Conservation (phyloP, 2,113 vertebrate genomes). For the Syngnathoides biaculeatus region DNA sequence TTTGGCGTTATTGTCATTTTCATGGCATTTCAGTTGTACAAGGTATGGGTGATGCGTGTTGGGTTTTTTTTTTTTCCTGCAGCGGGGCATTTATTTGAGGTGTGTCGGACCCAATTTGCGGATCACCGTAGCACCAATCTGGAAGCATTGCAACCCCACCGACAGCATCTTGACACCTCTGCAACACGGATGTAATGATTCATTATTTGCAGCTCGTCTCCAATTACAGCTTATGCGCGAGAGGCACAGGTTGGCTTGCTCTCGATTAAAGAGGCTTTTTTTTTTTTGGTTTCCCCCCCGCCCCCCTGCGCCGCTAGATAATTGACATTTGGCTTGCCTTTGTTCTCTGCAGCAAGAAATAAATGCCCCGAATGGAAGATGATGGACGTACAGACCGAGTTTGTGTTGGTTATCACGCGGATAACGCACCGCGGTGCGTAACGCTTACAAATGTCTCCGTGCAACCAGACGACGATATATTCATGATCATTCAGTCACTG, state of each 20-base stretch:
- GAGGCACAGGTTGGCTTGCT: slow-evolving; percentile 56
- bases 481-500: too few relatives aligned
- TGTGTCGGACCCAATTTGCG: too few relatives aligned
- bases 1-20: too few relatives aligned
- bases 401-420: background rate
- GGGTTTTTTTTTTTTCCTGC: too few relatives aligned
- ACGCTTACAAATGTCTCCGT: background rate
- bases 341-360: background rate
- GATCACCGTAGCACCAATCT: too few relatives aligned
- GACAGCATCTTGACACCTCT: background rate
- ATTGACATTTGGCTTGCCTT: slow-evolving; percentile 34
- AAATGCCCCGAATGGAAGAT: background rate
- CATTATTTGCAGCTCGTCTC: slow-evolving; percentile 52
- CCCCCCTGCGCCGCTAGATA: slow-evolving; percentile 33
- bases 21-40: too few relatives aligned
- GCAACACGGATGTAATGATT: slow-evolving; percentile 55
- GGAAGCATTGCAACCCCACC: too few relatives aligned
- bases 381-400: background rate
- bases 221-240: slow-evolving; percentile 61
- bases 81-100: too few relatives aligned
- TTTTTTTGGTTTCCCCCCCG: background rate
- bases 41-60: too few relatives aligned
- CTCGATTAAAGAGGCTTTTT: slow-evolving; percentile 62
- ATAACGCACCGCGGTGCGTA: background rate
- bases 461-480: background rate